Evolutionary conservation across 2,797 vertebrate genomes (phyloP), one percentile per base, ranked within the genome.

Genomic region (Xerus rutilus): DNA sequence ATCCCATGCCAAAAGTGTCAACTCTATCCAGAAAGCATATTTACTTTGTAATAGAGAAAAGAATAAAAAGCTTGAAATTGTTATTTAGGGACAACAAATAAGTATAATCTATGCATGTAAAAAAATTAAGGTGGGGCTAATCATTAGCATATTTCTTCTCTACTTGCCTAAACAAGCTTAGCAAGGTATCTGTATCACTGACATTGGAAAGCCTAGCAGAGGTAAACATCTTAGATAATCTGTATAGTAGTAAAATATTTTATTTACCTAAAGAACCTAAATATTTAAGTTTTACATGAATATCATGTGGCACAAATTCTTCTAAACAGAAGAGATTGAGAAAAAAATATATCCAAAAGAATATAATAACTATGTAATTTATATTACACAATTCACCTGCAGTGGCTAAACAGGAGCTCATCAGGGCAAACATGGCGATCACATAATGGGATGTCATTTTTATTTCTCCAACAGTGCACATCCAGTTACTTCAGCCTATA

Each of bases 401-500:
- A 78, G 98, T 94, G 54, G 97, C 97, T 97, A 98, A 93, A 94
- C 93, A 98, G 89, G 96, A 95, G 79, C 97, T 97, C 97, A 98
- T 97, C 96, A 98, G 97, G 93, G 97, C 96, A 91, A 98, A 97
- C 67, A 98, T 14, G 89, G 98, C 91, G 59, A 98, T 88, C 88
- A 91, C 77, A 79, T n/a, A 98, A 70, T 47, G 79, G 87, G 97
- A 97, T 79, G 88, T 95, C 98, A 98, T 98, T 91, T 98, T 98
- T 92, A 65, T 67, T 52, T 87, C 92, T 91, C 64, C 96, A 94
- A 89, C 65, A 64, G 1, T 0, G 69, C 49, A n/a, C 89, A 18
- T 69, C 39, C 76, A 67, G 94, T 97, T 92, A 97, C 39, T 9
- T 94, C 82, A 73, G 65, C 96, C 91, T 74, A 90, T 25, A 93